A percentile compares a stretch with the other conserved stretches of the same genome.
These are phyloP conservation scores for Pseudoatta argentina DNA, from an alignment of 1,140 invertebrate genomes.

Conservation along the genomic window DNA sequence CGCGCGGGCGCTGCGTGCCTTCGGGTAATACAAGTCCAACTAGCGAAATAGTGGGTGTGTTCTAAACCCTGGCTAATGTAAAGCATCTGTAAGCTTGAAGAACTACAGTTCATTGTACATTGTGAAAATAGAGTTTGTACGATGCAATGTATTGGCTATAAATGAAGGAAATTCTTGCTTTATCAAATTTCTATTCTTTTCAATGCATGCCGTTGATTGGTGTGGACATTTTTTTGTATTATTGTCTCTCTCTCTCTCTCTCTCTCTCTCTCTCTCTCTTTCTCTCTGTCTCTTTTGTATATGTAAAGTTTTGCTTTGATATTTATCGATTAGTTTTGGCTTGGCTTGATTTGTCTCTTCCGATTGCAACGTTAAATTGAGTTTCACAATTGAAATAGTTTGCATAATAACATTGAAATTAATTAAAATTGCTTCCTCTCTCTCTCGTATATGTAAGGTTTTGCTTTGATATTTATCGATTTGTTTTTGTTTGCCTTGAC, in stretches of 20 bases:
- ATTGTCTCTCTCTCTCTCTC: no score
- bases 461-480: background rate
- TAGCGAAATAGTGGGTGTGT: slow-evolving; percentile 1
- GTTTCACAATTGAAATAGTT: background rate
- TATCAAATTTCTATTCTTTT: background rate
- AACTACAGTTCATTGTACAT: background rate
- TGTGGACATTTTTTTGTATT: background rate
- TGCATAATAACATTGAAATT: slow-evolving; percentile 3
- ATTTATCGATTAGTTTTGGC: background rate
- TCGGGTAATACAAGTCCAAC: slow-evolving; percentile 24
- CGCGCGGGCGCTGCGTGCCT: slow-evolving; percentile 7
- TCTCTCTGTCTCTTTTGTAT: no score
- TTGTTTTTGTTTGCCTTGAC: background rate
- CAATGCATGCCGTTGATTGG: background rate
- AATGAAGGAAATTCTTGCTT: slow-evolving; percentile 4
- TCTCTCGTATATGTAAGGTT: background rate
- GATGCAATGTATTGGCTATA: background rate
- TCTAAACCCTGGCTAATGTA: slow-evolving; percentile 3
- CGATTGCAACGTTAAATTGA: background rate
- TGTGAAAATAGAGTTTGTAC: background rate
- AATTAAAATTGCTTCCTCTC: background rate
- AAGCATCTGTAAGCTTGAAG: slow-evolving; percentile 28
- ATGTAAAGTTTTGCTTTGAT: background rate
- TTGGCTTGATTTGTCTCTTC: background rate
- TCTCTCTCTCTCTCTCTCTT: background rate